These are phyloP conservation scores for Sinopyrophorus schimmeli DNA, from an alignment of 2,888 invertebrate genomes.

Conservation along the genomic window DNA sequence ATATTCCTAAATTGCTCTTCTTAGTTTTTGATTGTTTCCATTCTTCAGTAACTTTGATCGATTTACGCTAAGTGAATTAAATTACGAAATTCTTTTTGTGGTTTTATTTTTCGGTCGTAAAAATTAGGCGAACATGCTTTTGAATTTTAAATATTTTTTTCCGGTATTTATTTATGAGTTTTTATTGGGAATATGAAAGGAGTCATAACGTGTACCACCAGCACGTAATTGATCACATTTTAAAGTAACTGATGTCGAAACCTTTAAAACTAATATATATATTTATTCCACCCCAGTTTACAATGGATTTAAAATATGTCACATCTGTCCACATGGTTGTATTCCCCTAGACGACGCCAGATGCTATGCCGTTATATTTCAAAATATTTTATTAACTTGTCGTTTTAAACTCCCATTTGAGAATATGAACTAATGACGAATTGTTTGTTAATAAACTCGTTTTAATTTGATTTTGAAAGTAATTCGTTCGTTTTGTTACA, in stretches of 20 bases:
- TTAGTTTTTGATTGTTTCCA: constrained; percentile 17
- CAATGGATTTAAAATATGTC: constrained; percentile 41
- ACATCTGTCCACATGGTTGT: constrained; percentile 42
- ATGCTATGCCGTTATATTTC: constrained; percentile 31
- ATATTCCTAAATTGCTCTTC: constrained; percentile 14
- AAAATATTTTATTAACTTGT: constrained; percentile 36
- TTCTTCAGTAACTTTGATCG: constrained; percentile 9
- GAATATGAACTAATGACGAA: constrained; percentile 16
- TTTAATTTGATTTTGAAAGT: constrained; percentile 12
- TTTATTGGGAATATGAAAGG: no score
- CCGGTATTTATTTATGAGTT: no score
- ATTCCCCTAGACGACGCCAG: constrained; percentile 40
- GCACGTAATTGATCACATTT: no score
- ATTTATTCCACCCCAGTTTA: constrained; percentile 31
- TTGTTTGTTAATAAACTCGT: constrained; percentile 18
- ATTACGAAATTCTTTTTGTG: no score
- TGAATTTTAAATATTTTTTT: no score
- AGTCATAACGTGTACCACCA: no score
- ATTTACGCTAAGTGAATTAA: no score
- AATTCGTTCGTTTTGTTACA: constrained; percentile 20
- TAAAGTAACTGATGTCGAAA: no score
- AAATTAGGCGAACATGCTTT: no score
- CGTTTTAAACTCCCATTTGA: constrained; percentile 23
- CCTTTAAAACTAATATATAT: constrained; percentile 25
- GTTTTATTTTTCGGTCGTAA: no score